phyloP scores from a whole-genome alignment of 2,888 invertebrate genomes.

The Scaptomyza tumidula region DNA sequence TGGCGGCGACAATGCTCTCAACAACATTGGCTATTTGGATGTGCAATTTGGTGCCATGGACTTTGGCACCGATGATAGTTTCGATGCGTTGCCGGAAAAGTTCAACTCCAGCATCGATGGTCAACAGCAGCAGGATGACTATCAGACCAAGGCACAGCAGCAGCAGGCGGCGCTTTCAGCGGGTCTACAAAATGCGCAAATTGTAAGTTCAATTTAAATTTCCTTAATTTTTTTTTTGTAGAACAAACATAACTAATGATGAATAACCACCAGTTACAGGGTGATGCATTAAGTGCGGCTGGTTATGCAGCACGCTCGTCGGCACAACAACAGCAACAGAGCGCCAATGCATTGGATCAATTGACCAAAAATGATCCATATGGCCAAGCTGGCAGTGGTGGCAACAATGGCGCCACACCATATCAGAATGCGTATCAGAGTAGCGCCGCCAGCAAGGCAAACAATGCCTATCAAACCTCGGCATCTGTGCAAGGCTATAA shows the following conservation, averaged over 20 bases:
- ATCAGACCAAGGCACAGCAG: conserved; percentile 82
- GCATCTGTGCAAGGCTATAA: conserved; percentile 82
- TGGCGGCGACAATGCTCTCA: conserved; percentile 90
- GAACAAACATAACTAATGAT: neutral
- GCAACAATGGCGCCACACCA: conserved; percentile 61
- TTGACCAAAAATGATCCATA: conserved; percentile 84
- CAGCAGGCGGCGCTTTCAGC: conserved; percentile 74
- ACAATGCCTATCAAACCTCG: conserved; percentile 81
- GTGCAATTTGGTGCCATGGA: conserved; percentile 97
- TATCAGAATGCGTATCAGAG: conserved; percentile 84
- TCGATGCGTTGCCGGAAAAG: conserved; percentile 84
- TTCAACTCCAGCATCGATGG: conserved; percentile 82
- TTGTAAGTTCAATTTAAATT: conserved; percentile 66
- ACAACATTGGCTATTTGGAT: conserved; percentile 91
- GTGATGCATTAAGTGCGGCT: conserved; percentile 80
- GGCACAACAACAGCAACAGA: conserved; percentile 76
- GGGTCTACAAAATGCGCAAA: conserved; percentile 83
- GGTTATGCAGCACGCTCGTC: conserved; percentile 80
- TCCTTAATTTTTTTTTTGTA: too few species aligned
- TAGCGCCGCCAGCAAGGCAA: conserved; percentile 79
- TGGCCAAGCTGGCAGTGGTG: conserved; percentile 79
- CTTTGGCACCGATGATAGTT: conserved; percentile 86
- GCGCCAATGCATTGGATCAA: conserved; percentile 82
- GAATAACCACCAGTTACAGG: conserved; percentile 56
- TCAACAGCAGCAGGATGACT: conserved; percentile 81